Conservation (phyloP, 2,113 vertebrate genomes). For the Sceloporus undulatus region DNA sequence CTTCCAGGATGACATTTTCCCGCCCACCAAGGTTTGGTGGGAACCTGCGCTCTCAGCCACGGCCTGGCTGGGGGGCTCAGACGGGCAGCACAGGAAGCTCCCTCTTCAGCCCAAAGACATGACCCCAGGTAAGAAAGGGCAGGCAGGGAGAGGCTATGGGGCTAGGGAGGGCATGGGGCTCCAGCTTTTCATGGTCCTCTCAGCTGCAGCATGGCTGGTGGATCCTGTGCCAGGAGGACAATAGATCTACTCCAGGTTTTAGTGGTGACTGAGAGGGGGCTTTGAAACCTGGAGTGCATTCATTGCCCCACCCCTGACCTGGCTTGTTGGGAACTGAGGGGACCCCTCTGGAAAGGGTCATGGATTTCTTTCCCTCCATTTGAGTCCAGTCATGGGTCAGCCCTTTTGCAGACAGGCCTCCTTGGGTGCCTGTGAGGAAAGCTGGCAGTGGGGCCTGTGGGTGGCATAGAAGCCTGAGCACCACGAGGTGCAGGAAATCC, state of each 20-base stretch:
- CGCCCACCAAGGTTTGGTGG: conserved; percentile 86
- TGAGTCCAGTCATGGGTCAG: too few species aligned
- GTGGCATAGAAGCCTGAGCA: background rate
- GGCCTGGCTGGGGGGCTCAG: conserved; percentile 85
- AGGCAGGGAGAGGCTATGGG: fast-evolving
- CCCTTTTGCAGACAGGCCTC: too few species aligned
- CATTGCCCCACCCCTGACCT: too few species aligned
- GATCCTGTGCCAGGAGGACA: too few species aligned
- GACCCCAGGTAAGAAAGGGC: conserved; percentile 82
- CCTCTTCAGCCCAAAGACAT: conserved; percentile 88
- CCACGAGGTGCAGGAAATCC: background rate
- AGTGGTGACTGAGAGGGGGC: too few species aligned
- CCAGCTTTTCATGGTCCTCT: too few species aligned
- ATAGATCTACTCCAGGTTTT: too few species aligned
- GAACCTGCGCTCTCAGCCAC: conserved; percentile 78
- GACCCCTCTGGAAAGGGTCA: too few species aligned
- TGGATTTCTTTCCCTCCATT: too few species aligned
- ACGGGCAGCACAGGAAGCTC: conserved; percentile 80
- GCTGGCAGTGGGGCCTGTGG: background rate
- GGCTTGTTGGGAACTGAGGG: too few species aligned
- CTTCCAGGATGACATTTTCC: conserved; percentile 95
- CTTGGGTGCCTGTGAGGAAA: too few species aligned
- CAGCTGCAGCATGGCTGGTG: background rate
- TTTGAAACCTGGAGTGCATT: too few species aligned
- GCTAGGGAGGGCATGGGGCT: background rate